Conservation (phyloP, 2,113 vertebrate species). For the Cisticola juncidis region DNA sequence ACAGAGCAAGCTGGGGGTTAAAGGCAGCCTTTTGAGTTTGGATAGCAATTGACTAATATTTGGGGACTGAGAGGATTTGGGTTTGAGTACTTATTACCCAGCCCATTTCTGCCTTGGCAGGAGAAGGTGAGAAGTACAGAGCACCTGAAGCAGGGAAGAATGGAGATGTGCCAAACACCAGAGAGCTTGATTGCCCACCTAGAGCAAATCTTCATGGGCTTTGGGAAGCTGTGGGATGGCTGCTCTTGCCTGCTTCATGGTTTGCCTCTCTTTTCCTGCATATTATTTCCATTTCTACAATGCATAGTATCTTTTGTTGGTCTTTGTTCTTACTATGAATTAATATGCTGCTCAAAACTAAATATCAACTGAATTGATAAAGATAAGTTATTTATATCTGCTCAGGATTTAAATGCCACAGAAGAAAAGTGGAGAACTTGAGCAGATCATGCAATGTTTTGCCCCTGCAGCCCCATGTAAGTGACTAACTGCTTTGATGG, state of each 20-base stretch:
- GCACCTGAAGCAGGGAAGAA: not conserved
- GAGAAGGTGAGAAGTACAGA: not conserved
- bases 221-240: not conserved
- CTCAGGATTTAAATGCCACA: not conserved
- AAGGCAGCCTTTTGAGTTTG: not conserved
- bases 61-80: not conserved
- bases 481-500: not conserved
- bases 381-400: not conserved
- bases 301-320: not conserved
- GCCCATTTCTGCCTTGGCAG: not conserved
- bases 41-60: not conserved
- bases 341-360: not conserved
- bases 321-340: not conserved
- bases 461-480: not conserved
- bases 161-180: fast-evolving
- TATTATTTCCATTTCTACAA: not conserved
- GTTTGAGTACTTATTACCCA: not conserved
- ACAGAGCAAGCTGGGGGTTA: not conserved
- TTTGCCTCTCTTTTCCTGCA: not conserved
- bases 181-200: not conserved
- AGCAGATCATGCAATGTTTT: not conserved
- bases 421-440: not conserved
- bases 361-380: not conserved
- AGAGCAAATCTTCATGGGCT: not conserved
- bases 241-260: not conserved